Base-by-base conservation (phyloP, 2,113 vertebrate genomes). In the Girardinichthys multiradiatus region DNA sequence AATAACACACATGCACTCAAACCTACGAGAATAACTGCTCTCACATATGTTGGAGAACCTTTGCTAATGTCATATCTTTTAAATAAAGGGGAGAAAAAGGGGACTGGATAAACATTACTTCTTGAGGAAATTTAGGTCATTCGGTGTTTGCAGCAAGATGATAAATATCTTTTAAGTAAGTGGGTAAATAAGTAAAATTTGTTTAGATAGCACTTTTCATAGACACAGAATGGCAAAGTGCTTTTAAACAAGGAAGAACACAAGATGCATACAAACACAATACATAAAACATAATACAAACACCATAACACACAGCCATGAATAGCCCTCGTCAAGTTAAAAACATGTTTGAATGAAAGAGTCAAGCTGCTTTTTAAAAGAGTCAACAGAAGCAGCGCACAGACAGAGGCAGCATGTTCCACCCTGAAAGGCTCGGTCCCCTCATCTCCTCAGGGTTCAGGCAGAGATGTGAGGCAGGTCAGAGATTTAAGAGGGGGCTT, bases 1-100 rank as follows among this genome's bases (percentile, higher is more conserved):
- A 87, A 72, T 78, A 84, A 68, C 73, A 68, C 42, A 57, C 48
- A 57, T 21, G 8, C 48, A 35, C 29, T 37, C 73, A 37, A 31
- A 48, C 30, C 13, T 27, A 42, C 2, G 21, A 27, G 64, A 35
- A 64, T 35, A 76, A 37, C 35, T 61, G 30, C 27, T 48, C 28
- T 21, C 37, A 24, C 14, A 62, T 29, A 64, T 15, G 33, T 65
- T 64, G 58, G 26, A 76, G 54, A 31, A 78, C 54, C 24, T 3
- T 68, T 51, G 19, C 13, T 7, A 8, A 68, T 33, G 62, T 61
- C 7, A 13, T 15, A 21, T 14, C 5, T 31, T 27, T 28, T 37
- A 63, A 37, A 54, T 54, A 54, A 54, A 54, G 17, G 7, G 6
- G 48, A n/a, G 24, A 10, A 54, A 54, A 54, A 54, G 21, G 35